phyloP scores from a whole-genome alignment of 1,140 invertebrate species.

The Cecropterus lyciades region DNA sequence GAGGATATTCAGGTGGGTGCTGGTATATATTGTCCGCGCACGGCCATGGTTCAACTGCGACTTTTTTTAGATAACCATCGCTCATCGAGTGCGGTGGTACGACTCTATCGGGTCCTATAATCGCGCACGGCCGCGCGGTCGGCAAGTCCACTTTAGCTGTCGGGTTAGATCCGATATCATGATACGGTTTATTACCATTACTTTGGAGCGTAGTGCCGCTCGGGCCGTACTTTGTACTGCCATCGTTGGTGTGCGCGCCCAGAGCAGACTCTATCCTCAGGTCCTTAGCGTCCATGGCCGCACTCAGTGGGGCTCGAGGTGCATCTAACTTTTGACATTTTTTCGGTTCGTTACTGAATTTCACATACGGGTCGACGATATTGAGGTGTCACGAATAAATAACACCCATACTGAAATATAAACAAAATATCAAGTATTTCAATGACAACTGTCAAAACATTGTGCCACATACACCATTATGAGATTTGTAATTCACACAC shows the following conservation, averaged over 20 bases:
- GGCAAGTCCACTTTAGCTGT: constrained; percentile 69
- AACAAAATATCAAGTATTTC: constrained; percentile 73
- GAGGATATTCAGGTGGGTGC: constrained; percentile 63
- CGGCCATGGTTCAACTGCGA: constrained; percentile 59
- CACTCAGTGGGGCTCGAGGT: constrained; percentile 36
- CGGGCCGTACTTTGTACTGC: constrained; percentile 61
- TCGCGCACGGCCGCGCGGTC: constrained; percentile 73
- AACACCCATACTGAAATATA: constrained; percentile 72
- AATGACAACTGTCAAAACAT: constrained; percentile 82
- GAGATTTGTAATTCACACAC: constrained; percentile 29
- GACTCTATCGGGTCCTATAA: constrained; percentile 78
- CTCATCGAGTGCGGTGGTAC: constrained; percentile 53
- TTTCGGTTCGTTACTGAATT: constrained; percentile 31
- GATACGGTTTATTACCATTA: constrained; percentile 65
- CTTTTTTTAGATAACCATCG: constrained; percentile 66
- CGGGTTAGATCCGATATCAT: constrained; percentile 66
- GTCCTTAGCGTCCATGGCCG: constrained; percentile 78
- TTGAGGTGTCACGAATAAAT: constrained; percentile 42
- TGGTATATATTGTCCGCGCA: constrained; percentile 58
- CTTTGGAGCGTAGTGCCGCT: constrained; percentile 53
- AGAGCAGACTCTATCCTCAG: constrained; percentile 61
- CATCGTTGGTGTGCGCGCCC: constrained; percentile 64
- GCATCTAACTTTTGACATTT: constrained; percentile 54
- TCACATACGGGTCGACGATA: constrained; percentile 38
- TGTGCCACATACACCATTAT: constrained; percentile 72